phyloP scores from a whole-genome alignment of 2,113 vertebrate genomes.

The Macaca mulatta region DNA sequence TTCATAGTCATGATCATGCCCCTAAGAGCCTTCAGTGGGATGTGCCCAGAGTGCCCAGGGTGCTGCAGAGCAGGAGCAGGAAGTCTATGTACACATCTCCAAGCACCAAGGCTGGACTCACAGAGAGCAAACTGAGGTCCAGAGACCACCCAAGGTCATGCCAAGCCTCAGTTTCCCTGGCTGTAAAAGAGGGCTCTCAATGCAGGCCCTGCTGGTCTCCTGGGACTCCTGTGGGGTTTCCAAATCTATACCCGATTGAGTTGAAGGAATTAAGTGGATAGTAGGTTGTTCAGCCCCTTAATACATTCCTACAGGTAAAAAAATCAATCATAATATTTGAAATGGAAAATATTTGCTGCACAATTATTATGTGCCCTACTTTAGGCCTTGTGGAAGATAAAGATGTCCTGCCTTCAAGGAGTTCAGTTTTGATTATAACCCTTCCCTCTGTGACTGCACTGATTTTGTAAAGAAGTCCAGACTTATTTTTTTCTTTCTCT shows the following conservation, averaged over 20 bases:
- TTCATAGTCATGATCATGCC: not conserved
- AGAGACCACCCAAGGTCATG: constrained; percentile 1
- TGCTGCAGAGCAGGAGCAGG: not conserved
- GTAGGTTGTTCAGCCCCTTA: not conserved
- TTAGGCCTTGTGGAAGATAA: not conserved
- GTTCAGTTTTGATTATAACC: not conserved
- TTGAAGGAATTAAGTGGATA: not conserved
- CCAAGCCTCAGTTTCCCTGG: not conserved
- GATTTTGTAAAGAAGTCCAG: constrained; percentile 8
- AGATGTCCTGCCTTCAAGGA: not conserved
- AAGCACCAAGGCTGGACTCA: not conserved
- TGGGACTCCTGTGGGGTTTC: not conserved
- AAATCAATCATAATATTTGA: not conserved
- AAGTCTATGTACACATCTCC: not conserved
- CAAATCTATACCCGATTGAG: not conserved
- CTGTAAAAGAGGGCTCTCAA: not conserved
- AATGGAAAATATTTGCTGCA: not conserved
- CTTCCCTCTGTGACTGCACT: not conserved
- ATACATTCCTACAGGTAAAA: not conserved
- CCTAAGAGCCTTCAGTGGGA: not conserved
- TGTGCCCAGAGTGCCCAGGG: not conserved
- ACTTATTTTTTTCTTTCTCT: not conserved
- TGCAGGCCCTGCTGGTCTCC: not conserved
- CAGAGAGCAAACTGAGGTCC: constrained; percentile 5
- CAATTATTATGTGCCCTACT: not conserved